A percentile compares a stretch with the other conserved stretches of the same genome.
These are phyloP conservation scores for Cerastoderma edule DNA, from an alignment of 2,888 invertebrate genomes.

Conservation along the genomic window DNA sequence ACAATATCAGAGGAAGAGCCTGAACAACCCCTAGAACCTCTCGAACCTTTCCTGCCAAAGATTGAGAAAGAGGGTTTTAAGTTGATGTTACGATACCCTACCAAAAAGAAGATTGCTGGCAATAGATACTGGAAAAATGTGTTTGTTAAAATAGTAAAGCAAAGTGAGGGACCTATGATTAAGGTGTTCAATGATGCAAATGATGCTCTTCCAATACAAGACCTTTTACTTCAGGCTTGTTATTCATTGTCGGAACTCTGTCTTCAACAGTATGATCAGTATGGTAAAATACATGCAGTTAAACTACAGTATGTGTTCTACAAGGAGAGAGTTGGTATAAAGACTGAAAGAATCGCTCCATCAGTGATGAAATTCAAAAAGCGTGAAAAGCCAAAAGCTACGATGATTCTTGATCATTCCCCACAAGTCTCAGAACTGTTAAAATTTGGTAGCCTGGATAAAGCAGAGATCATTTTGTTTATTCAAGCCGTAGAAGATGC, in stretches of 20 bases:
- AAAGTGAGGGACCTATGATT: conserved; percentile 87
- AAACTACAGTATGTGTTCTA: conserved; percentile 99
- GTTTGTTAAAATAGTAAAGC: conserved; percentile 92
- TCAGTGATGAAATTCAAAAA: conserved; percentile 78
- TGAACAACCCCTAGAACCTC: conserved; percentile 76
- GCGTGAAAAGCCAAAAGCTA: conserved; percentile 81
- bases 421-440: conserved; percentile 97
- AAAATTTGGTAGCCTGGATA: conserved; percentile 95
- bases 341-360: conserved; percentile 82
- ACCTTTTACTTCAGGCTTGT: conserved; percentile 95
- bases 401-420: conserved; percentile 93
- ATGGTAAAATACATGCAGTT: conserved; percentile 99
- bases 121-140: conserved; percentile 97
- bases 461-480: conserved; percentile 96
- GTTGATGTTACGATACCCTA: conserved; percentile 93
- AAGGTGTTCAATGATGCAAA: conserved; percentile 92
- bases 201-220: conserved; percentile 97
- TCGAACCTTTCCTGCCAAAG: conserved; percentile 94
- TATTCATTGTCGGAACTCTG: conserved; percentile 93
- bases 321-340: conserved; percentile 95
- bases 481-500: conserved; percentile 96
- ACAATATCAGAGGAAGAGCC: conserved; percentile 76
- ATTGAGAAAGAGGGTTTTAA: conserved; percentile 96
- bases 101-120: conserved; percentile 84
- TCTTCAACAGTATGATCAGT: conserved; percentile 98